These are phyloP conservation scores for Hucho hucho DNA, from an alignment of 2,113 vertebrate species.

Conservation along the genomic window DNA sequence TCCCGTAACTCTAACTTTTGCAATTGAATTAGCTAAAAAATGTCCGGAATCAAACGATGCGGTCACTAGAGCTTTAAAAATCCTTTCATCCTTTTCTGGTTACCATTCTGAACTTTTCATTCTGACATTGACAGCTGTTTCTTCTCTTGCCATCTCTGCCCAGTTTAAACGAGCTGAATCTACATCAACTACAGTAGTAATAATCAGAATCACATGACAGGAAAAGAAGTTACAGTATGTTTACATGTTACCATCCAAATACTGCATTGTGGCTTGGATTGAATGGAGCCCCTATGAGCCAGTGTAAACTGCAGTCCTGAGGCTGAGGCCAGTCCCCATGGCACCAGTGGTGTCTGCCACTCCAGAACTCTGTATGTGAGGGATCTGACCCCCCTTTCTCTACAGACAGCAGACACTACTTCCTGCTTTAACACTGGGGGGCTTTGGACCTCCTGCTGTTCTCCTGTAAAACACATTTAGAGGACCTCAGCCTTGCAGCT, in stretches of 20 bases:
- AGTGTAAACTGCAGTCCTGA: background rate
- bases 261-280: background rate
- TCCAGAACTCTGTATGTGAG: background rate
- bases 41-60: too few species aligned
- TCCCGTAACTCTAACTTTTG: too few species aligned
- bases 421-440: background rate
- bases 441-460: background rate
- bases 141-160: too few species aligned
- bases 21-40: too few species aligned
- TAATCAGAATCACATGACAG: too few species aligned
- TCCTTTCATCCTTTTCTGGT: too few species aligned
- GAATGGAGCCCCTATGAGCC: background rate
- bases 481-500: background rate
- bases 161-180: too few species aligned
- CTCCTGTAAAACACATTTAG: constrained; percentile 2
- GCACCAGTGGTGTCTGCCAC: background rate
- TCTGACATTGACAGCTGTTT: too few species aligned
- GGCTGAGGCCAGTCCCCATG: background rate
- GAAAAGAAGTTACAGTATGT: too few species aligned
- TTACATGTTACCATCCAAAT: background rate
- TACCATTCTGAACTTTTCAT: too few species aligned
- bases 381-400: background rate
- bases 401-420: background rate
- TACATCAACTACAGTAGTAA: too few species aligned
- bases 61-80: too few species aligned